phyloP scores from a whole-genome alignment of 2,113 vertebrate species.

The Seriola dumerili region DNA sequence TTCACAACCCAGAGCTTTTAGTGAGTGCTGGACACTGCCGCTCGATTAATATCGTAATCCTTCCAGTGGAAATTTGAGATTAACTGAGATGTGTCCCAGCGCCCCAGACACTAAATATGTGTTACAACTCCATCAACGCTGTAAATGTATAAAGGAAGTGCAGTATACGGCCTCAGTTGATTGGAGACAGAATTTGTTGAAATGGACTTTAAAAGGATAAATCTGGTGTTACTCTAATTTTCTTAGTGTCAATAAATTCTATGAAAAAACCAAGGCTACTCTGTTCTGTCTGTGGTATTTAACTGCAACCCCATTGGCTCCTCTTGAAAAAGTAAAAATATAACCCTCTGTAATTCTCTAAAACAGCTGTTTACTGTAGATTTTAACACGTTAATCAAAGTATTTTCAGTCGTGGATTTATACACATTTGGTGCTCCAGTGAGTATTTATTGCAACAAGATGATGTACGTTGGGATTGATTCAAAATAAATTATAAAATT shows the following conservation, averaged over 20 bases:
- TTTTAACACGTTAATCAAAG: no score
- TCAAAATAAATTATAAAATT: not conserved
- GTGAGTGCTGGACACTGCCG: constrained; percentile 27
- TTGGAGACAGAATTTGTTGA: not conserved
- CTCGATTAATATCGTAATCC: constrained; percentile 70
- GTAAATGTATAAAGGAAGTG: not conserved
- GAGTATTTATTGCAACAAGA: constrained; percentile 11
- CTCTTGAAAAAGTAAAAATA: not conserved
- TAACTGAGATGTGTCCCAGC: constrained; percentile 38
- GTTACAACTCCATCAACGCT: constrained; percentile 11
- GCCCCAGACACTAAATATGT: constrained; percentile 36
- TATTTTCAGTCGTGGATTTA: constrained; percentile 16
- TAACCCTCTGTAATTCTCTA: not conserved
- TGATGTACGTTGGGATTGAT: not conserved
- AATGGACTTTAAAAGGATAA: not conserved
- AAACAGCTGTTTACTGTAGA: not conserved
- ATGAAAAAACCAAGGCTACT: not conserved
- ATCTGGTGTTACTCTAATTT: not conserved
- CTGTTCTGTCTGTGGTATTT: not conserved
- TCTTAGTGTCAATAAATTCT: not conserved
- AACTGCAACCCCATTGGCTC: not conserved
- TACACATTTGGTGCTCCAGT: not conserved
- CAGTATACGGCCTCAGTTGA: not conserved
- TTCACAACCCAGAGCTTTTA: constrained; percentile 64
- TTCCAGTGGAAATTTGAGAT: constrained; percentile 67